phyloP scores from a whole-genome alignment of 37 sponge, comb jelly and placozoan genomes.

The Axinella damicornis region DNA sequence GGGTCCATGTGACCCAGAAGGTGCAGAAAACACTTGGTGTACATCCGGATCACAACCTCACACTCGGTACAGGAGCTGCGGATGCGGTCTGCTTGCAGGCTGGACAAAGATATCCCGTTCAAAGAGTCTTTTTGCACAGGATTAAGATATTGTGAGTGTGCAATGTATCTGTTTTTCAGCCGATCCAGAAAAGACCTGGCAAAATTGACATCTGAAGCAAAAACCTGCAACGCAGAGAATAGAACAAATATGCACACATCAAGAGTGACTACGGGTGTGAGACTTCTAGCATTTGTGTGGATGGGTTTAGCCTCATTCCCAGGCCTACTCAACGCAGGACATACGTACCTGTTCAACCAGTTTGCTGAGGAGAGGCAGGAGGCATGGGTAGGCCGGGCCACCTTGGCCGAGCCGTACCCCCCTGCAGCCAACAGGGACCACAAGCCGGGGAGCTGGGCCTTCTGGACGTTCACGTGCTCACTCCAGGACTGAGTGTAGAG shows the following conservation, averaged over 20 bases:
- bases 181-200: conserved; percentile 29
- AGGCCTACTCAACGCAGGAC: too few species aligned
- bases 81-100: conserved; percentile 23
- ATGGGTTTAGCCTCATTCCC: too few species aligned
- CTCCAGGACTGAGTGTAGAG: conserved; percentile 41
- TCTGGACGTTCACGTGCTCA: conserved; percentile 56
- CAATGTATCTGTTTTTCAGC: conserved; percentile 9
- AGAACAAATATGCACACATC: too few species aligned
- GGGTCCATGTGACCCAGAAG: not conserved
- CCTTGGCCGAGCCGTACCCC: conserved; percentile 64
- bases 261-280: too few species aligned
- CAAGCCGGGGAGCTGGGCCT: conserved; percentile 64
- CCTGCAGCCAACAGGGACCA: conserved; percentile 55
- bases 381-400: conserved; percentile 45
- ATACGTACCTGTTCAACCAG: conserved; percentile 41
- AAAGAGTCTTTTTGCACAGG: not conserved
- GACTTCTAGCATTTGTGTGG: too few species aligned
- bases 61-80: conserved; percentile 25
- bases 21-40: conserved; percentile 38
- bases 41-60: conserved; percentile 38
- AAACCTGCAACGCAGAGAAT: conserved; percentile 24
- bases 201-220: conserved; percentile 15
- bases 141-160: not conserved
- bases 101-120: too few species aligned
- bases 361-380: conserved; percentile 56